phyloP scores from a whole-genome alignment of 2,888 invertebrate genomes.

The Dioctria rufipes region DNA sequence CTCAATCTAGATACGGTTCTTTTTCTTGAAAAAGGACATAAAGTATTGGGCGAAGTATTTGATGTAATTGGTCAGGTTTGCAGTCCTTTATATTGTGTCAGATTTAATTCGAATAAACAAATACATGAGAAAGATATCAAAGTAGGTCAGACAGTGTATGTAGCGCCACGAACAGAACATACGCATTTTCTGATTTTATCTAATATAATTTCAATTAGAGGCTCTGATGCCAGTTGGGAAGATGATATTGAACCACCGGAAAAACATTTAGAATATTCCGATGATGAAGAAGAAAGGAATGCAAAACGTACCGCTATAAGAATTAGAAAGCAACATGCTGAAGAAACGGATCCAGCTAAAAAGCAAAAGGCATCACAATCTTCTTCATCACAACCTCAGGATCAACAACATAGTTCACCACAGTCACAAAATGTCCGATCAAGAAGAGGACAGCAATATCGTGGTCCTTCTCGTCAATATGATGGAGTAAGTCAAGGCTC shows the following conservation, averaged over 20 bases:
- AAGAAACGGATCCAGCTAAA: constrained; percentile 54
- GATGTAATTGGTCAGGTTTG: constrained; percentile 93
- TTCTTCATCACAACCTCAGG: background rate
- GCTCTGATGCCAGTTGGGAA: constrained; percentile 91
- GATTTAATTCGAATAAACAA: constrained; percentile 87
- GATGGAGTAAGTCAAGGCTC: background rate
- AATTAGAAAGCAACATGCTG: constrained; percentile 68
- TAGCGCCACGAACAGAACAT: constrained; percentile 84
- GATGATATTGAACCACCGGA: constrained; percentile 86
- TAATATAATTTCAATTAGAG: constrained; percentile 82
- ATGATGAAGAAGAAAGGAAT: constrained; percentile 86
- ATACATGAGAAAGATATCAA: constrained; percentile 78
- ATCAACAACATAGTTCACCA: background rate
- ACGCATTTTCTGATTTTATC: constrained; percentile 83
- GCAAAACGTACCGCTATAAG: constrained; percentile 69
- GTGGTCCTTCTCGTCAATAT: background rate
- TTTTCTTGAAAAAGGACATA: constrained; percentile 85
- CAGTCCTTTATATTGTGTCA: constrained; percentile 90
- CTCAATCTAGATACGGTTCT: constrained; percentile 90
- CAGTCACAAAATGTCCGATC: background rate
- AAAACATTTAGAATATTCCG: constrained; percentile 84
- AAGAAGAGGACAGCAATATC: constrained; percentile 25
- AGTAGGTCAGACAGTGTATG: constrained; percentile 83
- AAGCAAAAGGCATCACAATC: constrained; percentile 4
- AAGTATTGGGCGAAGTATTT: constrained; percentile 85